phyloP scores from a whole-genome alignment of 1,140 invertebrate species.

The Meloidogyne chitwoodi region DNA sequence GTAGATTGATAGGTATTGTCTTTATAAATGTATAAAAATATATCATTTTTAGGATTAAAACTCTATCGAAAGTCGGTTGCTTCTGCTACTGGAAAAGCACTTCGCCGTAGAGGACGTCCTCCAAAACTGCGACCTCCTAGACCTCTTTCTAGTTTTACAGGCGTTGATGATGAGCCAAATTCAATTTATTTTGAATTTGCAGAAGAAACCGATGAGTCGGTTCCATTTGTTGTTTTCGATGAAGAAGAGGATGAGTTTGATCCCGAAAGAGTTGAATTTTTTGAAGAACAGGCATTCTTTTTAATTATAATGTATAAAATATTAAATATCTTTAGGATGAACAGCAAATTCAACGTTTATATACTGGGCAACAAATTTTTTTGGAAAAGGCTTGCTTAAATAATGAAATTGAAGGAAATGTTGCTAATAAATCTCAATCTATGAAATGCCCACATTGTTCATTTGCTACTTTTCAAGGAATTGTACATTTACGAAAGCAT shows the following conservation, averaged over 20 bases:
- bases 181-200: constrained; percentile 31
- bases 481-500: constrained; percentile 65
- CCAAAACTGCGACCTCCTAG: constrained; percentile 38
- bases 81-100: constrained; percentile 11
- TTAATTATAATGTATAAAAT: neutral
- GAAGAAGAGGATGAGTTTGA: constrained; percentile 42
- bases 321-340: neutral
- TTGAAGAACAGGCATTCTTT: constrained; percentile 4
- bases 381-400: neutral
- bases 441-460: constrained; percentile 4
- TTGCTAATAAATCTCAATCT: constrained; percentile 42
- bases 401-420: constrained; percentile 32
- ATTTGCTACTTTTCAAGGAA: constrained; percentile 61
- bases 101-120: constrained; percentile 38
- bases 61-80: constrained; percentile 34
- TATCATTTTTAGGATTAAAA: constrained; percentile 29
- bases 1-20: neutral
- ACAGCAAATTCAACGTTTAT: neutral
- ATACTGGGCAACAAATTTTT: neutral
- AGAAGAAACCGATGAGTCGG: constrained; percentile 1
- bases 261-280: constrained; percentile 23
- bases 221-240: neutral
- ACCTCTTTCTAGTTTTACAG: constrained; percentile 14
- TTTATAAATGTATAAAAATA: neutral
- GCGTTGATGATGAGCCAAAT: constrained; percentile 33